Evolutionary conservation across 2,113 vertebrate genomes (phyloP), one percentile per base, ranked within the genome.

Genomic region (Spheniscus mendiculus): DNA sequence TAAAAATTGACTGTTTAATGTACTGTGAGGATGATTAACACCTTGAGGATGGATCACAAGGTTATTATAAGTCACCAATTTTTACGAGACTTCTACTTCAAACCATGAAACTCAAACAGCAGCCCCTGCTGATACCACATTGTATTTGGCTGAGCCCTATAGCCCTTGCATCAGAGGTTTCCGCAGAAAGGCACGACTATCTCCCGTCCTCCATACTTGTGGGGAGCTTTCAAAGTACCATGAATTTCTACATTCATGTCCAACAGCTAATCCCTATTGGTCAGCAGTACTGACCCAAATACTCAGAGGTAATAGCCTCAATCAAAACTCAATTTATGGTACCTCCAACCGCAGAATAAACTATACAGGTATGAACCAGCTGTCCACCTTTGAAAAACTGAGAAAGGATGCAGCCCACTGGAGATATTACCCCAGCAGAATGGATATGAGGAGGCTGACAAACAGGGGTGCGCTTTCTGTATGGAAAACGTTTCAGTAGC

Each of bases 1-100:
- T 95, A 90, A 97, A 97, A 95, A 96, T 16, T 92, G 92, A 93
- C 9, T 52, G 23, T 52, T 97, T 97, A 93, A 91, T 72, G 65
- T 38, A 86, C 56, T 95, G 40, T 91, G 76, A 84, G 76, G 58
- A 93, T 97, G 58, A 97, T 96, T 85, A 97, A 91, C 70, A 86
- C 53, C 92, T 95, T 66, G 50, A 94, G 47, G 40, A 52, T 80
- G 55, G 80, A 97, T 95, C 36, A 67, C 77, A 89, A 89, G 83
- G 80, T 96, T 96, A 95, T 52, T 87, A 2, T 26, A 10, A 95
- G 67, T 44, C 61, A 82, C 29, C 8, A 7, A 2, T 81, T 96
- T 81, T 66, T 44, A 38, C 15, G 47, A 5, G 9, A 38, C 59
- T 95, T 74, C 44, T 50, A 21, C 42, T 77, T 77, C 45, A 62